A percentile compares a stretch with the other conserved stretches of the same genome.
Conservation (phyloP, 2,113 vertebrate genomes). For the Forbesichthys papilliferus region DNA sequence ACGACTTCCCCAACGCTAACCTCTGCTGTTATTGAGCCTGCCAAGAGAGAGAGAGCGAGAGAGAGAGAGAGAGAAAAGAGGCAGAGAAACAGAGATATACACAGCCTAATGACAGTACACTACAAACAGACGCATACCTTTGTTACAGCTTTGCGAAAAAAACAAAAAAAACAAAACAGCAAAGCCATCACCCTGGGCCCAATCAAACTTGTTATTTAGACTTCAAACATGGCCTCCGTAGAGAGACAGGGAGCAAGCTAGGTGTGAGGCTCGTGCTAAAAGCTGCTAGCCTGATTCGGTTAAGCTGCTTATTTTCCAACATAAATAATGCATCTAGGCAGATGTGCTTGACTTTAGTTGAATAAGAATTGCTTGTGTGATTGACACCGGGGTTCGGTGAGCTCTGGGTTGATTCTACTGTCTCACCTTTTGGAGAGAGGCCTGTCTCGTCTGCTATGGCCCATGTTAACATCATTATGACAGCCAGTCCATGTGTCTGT, state of each 20-base stretch:
- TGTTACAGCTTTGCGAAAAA: slow-evolving; percentile 57
- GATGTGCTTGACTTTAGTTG: slow-evolving; percentile 75
- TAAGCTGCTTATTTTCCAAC: slow-evolving; percentile 78
- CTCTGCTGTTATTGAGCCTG: slow-evolving; percentile 68
- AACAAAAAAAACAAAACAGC: slow-evolving; percentile 30
- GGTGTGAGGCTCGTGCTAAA: slow-evolving; percentile 77
- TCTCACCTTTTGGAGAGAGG: slow-evolving; percentile 74
- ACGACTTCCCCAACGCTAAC: slow-evolving; percentile 70
- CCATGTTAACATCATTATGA: slow-evolving; percentile 72
- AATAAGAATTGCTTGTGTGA: slow-evolving; percentile 70
- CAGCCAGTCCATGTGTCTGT: slow-evolving; percentile 66
- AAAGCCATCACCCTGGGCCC: slow-evolving; percentile 67
- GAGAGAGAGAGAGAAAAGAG: slow-evolving; percentile 12
- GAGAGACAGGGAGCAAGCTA: slow-evolving; percentile 62
- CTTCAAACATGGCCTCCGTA: slow-evolving; percentile 75
- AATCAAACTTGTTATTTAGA: slow-evolving; percentile 77
- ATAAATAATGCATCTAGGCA: slow-evolving; percentile 80
- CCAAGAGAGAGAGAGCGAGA: slow-evolving; percentile 37
- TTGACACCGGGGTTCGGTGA: slow-evolving; percentile 74
- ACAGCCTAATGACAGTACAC: slow-evolving; percentile 66
- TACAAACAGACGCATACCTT: slow-evolving; percentile 72
- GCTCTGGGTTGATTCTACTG: slow-evolving; percentile 63
- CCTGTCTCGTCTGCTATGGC: slow-evolving; percentile 74
- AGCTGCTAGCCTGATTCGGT: slow-evolving; percentile 73
- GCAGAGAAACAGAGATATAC: slow-evolving; percentile 37